phyloP scores from a whole-genome alignment of 2,113 vertebrate genomes.

The Mustela nigripes region DNA sequence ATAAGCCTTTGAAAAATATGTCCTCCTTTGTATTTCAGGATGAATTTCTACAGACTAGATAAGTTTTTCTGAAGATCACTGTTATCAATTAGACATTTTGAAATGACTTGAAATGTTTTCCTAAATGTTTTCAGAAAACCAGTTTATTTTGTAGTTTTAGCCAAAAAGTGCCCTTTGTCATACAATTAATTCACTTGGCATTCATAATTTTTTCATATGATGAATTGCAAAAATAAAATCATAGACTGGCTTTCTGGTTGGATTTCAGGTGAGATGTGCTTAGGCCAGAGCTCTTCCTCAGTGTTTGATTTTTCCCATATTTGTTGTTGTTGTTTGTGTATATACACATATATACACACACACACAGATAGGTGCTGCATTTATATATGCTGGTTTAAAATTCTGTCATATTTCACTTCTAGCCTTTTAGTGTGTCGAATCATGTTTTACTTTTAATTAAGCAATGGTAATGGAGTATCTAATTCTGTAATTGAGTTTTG shows the following conservation, averaged over 20 bases:
- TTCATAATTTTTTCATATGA: conserved; percentile 90
- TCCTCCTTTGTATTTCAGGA: conserved; percentile 88
- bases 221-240: conserved; percentile 89
- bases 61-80: conserved; percentile 89
- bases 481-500: conserved; percentile 90
- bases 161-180: conserved; percentile 92
- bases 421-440: conserved; percentile 94
- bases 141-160: conserved; percentile 92
- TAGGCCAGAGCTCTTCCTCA: conserved; percentile 86
- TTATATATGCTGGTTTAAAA: conserved; percentile 91
- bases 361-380: conserved; percentile 89
- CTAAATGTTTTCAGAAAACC: conserved; percentile 92
- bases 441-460: conserved; percentile 93
- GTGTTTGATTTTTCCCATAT: conserved; percentile 83
- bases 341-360: background rate
- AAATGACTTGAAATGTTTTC: conserved; percentile 93
- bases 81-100: conserved; percentile 92
- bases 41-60: conserved; percentile 94
- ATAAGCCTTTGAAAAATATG: conserved; percentile 88
- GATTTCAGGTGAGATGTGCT: conserved; percentile 91
- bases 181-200: conserved; percentile 90
- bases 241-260: conserved; percentile 87
- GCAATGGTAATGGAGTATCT: conserved; percentile 92
- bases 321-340: background rate
- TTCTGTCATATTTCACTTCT: conserved; percentile 92